Evolutionary conservation across 2,797 vertebrate genomes (phyloP).

Genomic region (Uromys caudimaculatus): DNA sequence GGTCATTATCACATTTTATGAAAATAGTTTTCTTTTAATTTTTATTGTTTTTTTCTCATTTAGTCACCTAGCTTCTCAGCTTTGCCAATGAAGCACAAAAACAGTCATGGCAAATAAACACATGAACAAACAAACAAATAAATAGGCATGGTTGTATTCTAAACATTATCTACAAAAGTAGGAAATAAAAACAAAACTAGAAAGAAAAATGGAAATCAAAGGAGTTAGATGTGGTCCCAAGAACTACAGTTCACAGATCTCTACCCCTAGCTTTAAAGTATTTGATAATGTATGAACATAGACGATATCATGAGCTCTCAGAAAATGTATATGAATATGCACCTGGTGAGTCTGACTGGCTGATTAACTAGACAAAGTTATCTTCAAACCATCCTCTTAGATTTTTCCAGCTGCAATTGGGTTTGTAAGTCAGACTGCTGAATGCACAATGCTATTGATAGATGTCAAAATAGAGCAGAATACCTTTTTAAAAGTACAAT

Average conservation of each 20-base stretch:
- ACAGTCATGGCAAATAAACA: not conserved
- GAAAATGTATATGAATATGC: not conserved
- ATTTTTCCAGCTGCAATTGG: not conserved
- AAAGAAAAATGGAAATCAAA: not conserved
- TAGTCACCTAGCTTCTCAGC: not conserved
- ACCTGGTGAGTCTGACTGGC: not conserved
- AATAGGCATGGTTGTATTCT: not conserved
- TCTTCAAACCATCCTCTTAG: not conserved
- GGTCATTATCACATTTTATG: not conserved
- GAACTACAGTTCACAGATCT: not conserved
- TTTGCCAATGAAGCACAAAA: not conserved
- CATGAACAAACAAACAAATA: slow-evolving; percentile 46
- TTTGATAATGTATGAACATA: not conserved
- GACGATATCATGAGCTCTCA: not conserved
- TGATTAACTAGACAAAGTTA: not conserved
- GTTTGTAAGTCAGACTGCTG: not conserved
- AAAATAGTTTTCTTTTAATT: too few relatives aligned
- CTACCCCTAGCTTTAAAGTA: not conserved
- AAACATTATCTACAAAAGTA: slow-evolving; percentile 46
- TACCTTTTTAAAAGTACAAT: not conserved
- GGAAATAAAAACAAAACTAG: not conserved
- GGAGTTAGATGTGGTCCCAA: not conserved
- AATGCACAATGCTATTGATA: not conserved
- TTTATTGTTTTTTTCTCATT: too few relatives aligned
- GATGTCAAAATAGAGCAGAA: not conserved